Evolutionary conservation across 1,140 invertebrate genomes (phyloP), one percentile per base, ranked within the genome.

Genomic region (Zaprionus nigranus): DNA sequence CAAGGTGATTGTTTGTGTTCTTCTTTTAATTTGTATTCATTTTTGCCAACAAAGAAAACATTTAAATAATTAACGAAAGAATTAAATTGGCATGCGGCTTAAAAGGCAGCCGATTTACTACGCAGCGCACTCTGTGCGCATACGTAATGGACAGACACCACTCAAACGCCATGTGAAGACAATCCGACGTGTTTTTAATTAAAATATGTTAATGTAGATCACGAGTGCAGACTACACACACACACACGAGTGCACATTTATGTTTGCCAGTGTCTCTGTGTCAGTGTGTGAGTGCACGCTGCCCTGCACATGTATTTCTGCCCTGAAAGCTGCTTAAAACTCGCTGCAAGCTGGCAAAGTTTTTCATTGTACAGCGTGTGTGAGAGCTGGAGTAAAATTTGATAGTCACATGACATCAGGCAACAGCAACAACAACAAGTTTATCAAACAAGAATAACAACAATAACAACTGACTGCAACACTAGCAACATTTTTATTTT

Each of bases 161-260:
- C 84, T 88, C 84, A 88, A 81, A 75, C 84, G 84, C 85, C 78
- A 84, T 49, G n/a, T 20, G 22, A 62, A 65, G 15, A 49, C 56
- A 65, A 38, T 12, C 60, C 61, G 60, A 73, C 67, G 56, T 71
- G 61, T 82, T 83, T 84, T 87, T 87, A 87, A 87, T 88, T 90
- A 88, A 84, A 84, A 87, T 84, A 87, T 88, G 71, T 84, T 90
- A 87, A 87, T 87, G 65, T 64, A 54, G 17, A 53, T 59, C 54
- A 59, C 66, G 62, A 51, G 30, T 22, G 30, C n/a, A 28, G 49
- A 36, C 53, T n/a, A 40, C 24, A 51, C 20, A 51, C 24, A 51
- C 30, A 51, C 20, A 24, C 24, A 24, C 24, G 49, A 2, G 7
- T 28, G 28, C 28, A 28, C 28, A 28, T n/a, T n/a, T n/a, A n/a